Conservation (phyloP, 2,113 vertebrate species). For the Crotalus tigris region DNA sequence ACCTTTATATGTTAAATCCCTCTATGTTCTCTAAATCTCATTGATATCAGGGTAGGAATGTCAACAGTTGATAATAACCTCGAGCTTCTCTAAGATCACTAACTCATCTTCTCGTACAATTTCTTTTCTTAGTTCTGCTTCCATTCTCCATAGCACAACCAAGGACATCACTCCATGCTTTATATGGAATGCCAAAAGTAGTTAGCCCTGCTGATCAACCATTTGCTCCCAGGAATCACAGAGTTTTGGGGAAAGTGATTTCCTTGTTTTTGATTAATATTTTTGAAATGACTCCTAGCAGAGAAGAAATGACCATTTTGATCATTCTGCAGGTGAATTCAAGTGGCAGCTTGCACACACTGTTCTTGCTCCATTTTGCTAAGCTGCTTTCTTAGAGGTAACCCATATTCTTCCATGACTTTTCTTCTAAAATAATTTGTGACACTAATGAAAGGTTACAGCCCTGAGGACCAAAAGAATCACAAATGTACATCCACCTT, state of each 20-base stretch:
- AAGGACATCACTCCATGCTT: background rate
- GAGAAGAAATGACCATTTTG: background rate
- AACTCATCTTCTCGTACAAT: constrained; percentile 2
- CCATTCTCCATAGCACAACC: background rate
- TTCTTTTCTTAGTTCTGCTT: background rate
- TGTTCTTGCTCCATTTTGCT: background rate
- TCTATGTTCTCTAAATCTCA: constrained; percentile 55
- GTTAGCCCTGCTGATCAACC: background rate
- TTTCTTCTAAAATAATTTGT: background rate
- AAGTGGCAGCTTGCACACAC: too few species aligned
- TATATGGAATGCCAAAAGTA: background rate
- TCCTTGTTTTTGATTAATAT: background rate
- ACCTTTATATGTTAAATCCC: constrained; percentile 19
- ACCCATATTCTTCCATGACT: background rate
- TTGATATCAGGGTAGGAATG: constrained; percentile 44
- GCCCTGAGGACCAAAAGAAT: background rate
- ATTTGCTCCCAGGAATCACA: background rate
- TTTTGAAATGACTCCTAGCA: background rate
- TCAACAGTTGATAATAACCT: constrained; percentile 6
- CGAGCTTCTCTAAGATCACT: constrained; percentile 1
- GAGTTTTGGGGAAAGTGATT: background rate
- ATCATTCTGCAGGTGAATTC: background rate
- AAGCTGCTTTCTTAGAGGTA: background rate
- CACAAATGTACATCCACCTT: background rate
- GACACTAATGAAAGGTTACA: background rate